Evolutionary conservation across 1,140 invertebrate species (phyloP).

Genomic region (Antheraea mylitta): DNA sequence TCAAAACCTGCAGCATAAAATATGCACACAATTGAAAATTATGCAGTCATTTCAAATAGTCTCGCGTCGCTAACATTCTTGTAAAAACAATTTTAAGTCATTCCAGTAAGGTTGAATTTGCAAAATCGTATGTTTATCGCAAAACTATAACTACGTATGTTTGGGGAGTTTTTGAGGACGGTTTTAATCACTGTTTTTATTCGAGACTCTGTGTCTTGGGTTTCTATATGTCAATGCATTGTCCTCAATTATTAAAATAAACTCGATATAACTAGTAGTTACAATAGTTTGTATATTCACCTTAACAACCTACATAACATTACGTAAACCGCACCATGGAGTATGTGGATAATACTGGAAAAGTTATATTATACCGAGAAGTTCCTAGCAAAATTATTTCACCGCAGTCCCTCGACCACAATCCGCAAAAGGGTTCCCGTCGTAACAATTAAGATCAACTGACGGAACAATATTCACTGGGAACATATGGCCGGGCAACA

Average conservation of each 20-base stretch:
- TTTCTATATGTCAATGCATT: no score
- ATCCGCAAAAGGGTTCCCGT: conserved; percentile 29
- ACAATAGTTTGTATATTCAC: not conserved
- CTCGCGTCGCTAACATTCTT: no score
- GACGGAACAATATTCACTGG: conserved; percentile 10
- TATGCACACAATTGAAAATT: no score
- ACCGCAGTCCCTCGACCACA: conserved; percentile 24
- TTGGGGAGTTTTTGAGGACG: no score
- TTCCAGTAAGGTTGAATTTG: no score
- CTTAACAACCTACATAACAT: not conserved
- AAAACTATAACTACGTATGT: no score
- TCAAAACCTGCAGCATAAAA: no score
- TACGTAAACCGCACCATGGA: not conserved
- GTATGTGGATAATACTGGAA: conserved; percentile 7
- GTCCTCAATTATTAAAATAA: not conserved
- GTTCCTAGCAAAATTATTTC: conserved; percentile 26
- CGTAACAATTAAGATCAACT: conserved; percentile 32
- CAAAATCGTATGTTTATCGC: no score
- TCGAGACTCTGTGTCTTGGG: no score
- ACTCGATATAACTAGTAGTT: not conserved
- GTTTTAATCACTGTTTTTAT: no score
- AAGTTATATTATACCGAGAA: conserved; percentile 19
- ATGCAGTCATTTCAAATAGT: no score
- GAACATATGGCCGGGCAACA: conserved; percentile 28
- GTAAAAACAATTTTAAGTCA: no score